Evolutionary conservation across 30 jellyfish, hydroid and myxozoan species (phyloP), one percentile per base, ranked within the genome.

Genomic region (Rhopilema esculentum): DNA sequence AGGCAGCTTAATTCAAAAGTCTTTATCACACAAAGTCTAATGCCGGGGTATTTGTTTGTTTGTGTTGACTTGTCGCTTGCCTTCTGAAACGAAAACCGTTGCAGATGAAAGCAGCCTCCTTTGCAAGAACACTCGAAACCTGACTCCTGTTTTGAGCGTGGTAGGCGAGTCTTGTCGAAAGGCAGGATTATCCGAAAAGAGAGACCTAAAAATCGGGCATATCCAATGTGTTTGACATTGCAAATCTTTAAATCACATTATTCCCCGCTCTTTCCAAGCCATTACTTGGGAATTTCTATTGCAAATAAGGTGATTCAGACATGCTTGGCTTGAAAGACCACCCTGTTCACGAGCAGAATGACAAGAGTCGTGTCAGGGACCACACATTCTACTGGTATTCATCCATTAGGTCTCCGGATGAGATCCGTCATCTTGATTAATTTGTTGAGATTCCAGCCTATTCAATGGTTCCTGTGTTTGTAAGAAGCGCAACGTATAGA

Each of bases 161-260:
- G 16, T 8, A 67, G 78, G 20, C 12, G 78, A 67, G 49, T 67
- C 23, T 26, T 67, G 49, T 16, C 78, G 78, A n/a, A 67, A 67
- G 78, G 78, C 4, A 31, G 78, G 78, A 67, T 67, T 67, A 67
- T 67, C 78, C 49, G 22, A 1, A 40, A 31, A 26, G 49, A 26
- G 49, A 21, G n/a, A n/a, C 31, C 23, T 67, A 28, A 67, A 67
- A 67, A 20, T 71, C 49, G 17, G n/a, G 26, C 21, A 71, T 21
- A 29, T 29, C 66, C 82, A 8, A 31, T 31, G 64, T 71, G 82
- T 71, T 71, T 71, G 82, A 71, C 82, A 20, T 48, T 65, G 84
- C 84, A 33, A 16, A 73, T 33, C 69, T 21, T 73, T 21, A 73
- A 73, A 30, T 8, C 84, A 73, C 69, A 73, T 73, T 73, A 33